These are phyloP conservation scores for Merluccius polli DNA, from an alignment of 2,797 vertebrate species.

Conservation along the genomic window DNA sequence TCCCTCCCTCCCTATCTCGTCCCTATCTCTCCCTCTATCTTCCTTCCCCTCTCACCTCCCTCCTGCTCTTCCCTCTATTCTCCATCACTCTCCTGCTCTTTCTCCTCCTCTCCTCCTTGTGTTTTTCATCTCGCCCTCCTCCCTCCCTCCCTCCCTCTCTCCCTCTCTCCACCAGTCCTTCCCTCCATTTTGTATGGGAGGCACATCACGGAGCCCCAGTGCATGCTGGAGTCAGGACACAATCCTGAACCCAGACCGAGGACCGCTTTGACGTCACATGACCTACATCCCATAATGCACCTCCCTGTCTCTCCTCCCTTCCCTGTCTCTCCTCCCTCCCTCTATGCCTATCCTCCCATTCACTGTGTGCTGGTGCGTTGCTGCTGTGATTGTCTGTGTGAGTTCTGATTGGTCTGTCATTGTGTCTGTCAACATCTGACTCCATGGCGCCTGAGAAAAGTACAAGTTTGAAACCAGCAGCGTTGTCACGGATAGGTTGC, in stretches of 20 bases:
- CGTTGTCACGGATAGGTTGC: too few relatives aligned
- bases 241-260: too few relatives aligned
- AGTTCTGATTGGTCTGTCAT: not conserved
- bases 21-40: too few relatives aligned
- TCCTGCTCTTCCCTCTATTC: not conserved
- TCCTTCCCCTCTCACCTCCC: not conserved
- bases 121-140: not conserved
- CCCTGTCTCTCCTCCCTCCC: not conserved
- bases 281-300: not conserved
- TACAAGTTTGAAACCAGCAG: too few relatives aligned
- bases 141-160: not conserved
- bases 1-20: too few relatives aligned
- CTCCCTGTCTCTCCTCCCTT: not conserved
- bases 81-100: not conserved
- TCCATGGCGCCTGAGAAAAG: not conserved
- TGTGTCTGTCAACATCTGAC: not conserved
- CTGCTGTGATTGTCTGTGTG: too few relatives aligned
- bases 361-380: too few relatives aligned
- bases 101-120: not conserved
- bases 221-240: too few relatives aligned
- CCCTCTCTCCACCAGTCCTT: not conserved
- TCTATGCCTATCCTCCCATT: not conserved
- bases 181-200: not conserved
- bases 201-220: too few relatives aligned
- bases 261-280: too few relatives aligned